Evolutionary conservation across 2,113 vertebrate species (phyloP), one percentile per base, ranked within the genome.

Genomic region (Thryonomys swinderianus): DNA sequence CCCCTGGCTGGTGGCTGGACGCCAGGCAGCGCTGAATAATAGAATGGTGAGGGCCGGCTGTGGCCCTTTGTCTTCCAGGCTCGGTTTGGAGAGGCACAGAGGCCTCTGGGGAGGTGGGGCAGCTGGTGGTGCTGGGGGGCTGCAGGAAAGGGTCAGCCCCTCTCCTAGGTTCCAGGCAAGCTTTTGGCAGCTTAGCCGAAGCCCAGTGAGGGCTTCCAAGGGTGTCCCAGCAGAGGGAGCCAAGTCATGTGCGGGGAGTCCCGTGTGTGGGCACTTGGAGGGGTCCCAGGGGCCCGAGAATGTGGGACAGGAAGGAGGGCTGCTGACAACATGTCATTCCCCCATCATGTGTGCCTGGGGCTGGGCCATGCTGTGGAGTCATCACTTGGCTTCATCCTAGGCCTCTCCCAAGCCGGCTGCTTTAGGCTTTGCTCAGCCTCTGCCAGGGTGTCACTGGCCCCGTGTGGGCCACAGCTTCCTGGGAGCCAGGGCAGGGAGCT

Each of bases 51-150:
- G 53, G 37, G 27, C 74, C 7, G 30, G 57, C 90, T 25, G 37
- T 84, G 88, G 73, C 88, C 93, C 78, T 94, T 93, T 97, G 96
- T 97, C 93, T 90, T 79, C 57, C 62, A 37, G 79, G 78, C 85
- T 79, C 37, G 20, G 30, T 16, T 57, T 45, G 79, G 73, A 92
- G 90, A 82, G 59, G 42, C 78, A 14, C 57, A 42, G 94, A 79
- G 78, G 59, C 93, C 55, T 88, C 74, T 32, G 0, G 69, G 90
- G 80, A 88, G 45, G 71, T 62, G 78, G 94, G 66, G 53, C 59
- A 82, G 59, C 55, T 32, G 78, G 37, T 40, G 57, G 74, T 76
- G 74, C 51, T 48, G 81, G 71, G 40, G 74, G 62, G 62, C 81
- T 82, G 37, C 80, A 61, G 79, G 88, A 93, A 69, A 69, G 66